A percentile compares a stretch with the other conserved stretches of the same genome.
These are phyloP conservation scores for Rousettus leschenaultii DNA, from an alignment of 2,113 vertebrate genomes.

Conservation along the genomic window DNA sequence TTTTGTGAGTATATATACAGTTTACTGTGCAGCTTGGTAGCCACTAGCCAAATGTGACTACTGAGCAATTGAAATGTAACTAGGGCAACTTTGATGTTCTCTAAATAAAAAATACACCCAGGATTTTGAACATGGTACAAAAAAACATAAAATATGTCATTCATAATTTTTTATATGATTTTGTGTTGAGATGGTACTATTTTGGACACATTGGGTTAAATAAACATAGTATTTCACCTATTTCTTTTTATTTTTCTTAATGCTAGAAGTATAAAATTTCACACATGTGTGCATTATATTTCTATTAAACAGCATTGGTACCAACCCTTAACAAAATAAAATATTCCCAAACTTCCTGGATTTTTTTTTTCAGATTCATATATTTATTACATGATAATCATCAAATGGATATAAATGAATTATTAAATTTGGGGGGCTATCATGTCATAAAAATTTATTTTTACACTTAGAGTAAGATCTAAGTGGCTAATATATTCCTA, in stretches of 20 bases:
- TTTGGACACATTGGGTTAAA: not conserved
- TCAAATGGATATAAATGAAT: slow-evolving; percentile 50
- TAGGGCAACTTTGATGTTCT: not conserved
- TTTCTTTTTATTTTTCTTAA: not conserved
- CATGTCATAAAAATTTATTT: slow-evolving; percentile 66
- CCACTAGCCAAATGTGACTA: not conserved
- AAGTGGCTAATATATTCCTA: slow-evolving; percentile 41
- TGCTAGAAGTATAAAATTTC: not conserved
- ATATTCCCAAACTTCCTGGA: slow-evolving; percentile 43
- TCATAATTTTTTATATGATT: not conserved
- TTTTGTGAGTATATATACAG: not conserved
- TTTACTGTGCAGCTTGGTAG: not conserved
- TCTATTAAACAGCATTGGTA: not conserved
- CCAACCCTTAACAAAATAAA: slow-evolving; percentile 50
- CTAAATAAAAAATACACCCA: not conserved
- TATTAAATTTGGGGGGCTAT: slow-evolving; percentile 21
- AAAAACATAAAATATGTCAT: not conserved
- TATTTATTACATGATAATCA: slow-evolving; percentile 57
- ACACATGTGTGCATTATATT: not conserved
- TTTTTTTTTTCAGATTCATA: slow-evolving; percentile 13
- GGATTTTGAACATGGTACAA: not conserved
- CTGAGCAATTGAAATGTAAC: not conserved
- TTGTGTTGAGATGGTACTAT: not conserved
- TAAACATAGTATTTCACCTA: not conserved
- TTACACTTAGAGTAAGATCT: slow-evolving; percentile 31